Base-by-base conservation (phyloP, 2,888 invertebrate species). In the Xestobium rufovillosum region DNA sequence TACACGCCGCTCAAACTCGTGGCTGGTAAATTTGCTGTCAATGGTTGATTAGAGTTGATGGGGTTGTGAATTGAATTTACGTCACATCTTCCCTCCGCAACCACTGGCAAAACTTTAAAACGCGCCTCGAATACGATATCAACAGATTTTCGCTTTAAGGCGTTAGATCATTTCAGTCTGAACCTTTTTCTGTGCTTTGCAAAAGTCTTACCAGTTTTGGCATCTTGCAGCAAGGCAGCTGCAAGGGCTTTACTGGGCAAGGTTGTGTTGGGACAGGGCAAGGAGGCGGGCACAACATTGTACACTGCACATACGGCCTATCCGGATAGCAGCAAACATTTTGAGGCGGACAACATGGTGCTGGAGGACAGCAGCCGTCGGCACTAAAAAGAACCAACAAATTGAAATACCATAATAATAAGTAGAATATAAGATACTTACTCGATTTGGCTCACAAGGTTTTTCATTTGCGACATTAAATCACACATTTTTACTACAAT, bases 221-320 rank as follows among this genome's bases (percentile, higher is more conserved):
- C 4, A 27, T 23, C 19, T 26, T 15, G n/a, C 45, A 48, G 36
- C 53, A 52, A 3, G 59, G 59, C 14, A 60, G 29, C 35, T 43
- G 45, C 6, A 61, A 45, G 3, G 61, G 61, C 42, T 54, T 56
- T 2, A 61, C 60, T 9, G 60, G 60, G 38, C 55, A 36, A 3
- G 61, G 60, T 13, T 31, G 39, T 3, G 58, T 60, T 6, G 61
- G 61, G 1, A 52, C 54, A 33, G 50, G 38, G 14, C 53, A 53
- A 4, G 58, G 57, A 15, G 60, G 59, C 9, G 61, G 58, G 30
- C 47, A 47, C 3, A 55, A 48, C 52, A 59, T 55, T 27, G 54
- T 55, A 15, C 56, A 51, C 43, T 54, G 50, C 14, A 49, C 53
- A 31, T 47, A 57, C n/a, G 57, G 53, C 29, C 41, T 8, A 6